Base-by-base conservation (phyloP, 1,140 invertebrate species). In the Coenobita brevimanus region DNA sequence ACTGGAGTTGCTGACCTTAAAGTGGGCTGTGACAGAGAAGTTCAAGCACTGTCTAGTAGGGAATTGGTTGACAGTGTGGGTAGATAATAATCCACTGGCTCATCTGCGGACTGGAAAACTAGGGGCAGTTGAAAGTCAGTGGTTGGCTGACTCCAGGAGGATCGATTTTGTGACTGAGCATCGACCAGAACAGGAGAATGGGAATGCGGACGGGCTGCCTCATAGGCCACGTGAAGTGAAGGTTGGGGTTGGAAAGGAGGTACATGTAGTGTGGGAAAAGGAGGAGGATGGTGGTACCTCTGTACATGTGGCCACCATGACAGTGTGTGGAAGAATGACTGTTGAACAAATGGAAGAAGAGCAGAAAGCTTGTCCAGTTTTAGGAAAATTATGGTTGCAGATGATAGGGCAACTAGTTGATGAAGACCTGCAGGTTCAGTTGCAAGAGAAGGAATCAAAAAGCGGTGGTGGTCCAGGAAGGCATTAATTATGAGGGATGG, bases 41-140 rank as follows among this genome's bases (percentile, higher is more conserved):
- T 81, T 81, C n/a, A 60, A 62, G 3, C 0, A 62, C 0, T 62
- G 64, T 62, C 41, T 81, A 38, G 57, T 24, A 6, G 60, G 79
- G 21, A 64, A 38, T 6, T 17, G 64, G 8, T 81, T 60, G 27
- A 33, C 41, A 8, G 79, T 81, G 30, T 8, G 33, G 27, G 64
- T 30, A 6, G 60, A 67, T 82, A 67, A 82, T n/a, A 76, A 76
- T n/a, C 73, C 33, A n/a, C 41, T 76, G 15, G 73, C 73, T 1
- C 73, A 76, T 76, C 38, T 73, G 3, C 6, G 15, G 69, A 36
- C 4, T 73, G 69, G 21, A n/a, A 36, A 73, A 17, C n/a, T 73
- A 17, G 69, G 69, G n/a, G 69, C n/a, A n/a, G n/a, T n/a, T n/a
- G n/a, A n/a, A n/a, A n/a, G n/a, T n/a, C n/a, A n/a, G n/a, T n/a